phyloP scores from a whole-genome alignment of 2,797 vertebrate genomes.

The Argyrosomus regius region DNA sequence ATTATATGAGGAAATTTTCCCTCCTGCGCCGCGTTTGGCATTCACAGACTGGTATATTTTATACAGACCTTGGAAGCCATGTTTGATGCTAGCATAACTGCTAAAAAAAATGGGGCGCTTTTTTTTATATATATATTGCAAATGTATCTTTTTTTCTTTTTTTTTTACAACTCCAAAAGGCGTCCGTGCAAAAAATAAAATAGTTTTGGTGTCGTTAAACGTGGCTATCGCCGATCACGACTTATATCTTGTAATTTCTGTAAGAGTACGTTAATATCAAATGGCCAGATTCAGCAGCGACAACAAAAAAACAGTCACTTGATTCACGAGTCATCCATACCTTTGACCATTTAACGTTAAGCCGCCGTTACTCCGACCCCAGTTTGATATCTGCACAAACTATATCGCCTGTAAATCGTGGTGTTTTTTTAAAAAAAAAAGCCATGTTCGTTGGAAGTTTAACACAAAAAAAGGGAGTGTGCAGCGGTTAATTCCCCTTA shows the following conservation, averaged over 20 bases:
- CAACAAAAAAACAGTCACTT: constrained; percentile 71
- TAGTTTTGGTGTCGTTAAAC: constrained; percentile 1
- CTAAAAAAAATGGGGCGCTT: constrained; percentile 72
- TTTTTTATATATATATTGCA: constrained; percentile 43
- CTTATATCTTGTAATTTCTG: constrained; percentile 28
- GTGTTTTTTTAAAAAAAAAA: constrained; percentile 28
- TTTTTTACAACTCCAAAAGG: constrained; percentile 48
- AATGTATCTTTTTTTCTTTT: constrained; percentile 35
- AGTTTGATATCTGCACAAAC: constrained; percentile 19
- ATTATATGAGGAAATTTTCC: constrained; percentile 45
- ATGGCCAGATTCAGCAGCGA: constrained; percentile 66
- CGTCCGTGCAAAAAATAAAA: constrained; percentile 3
- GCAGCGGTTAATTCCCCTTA: constrained; percentile 23
- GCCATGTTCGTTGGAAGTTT: constrained; percentile 31
- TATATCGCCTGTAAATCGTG: background rate
- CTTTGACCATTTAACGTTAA: constrained; percentile 36
- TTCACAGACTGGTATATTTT: constrained; percentile 76
- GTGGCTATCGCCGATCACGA: constrained; percentile 13
- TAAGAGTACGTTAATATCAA: constrained; percentile 42
- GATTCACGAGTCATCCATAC: constrained; percentile 66
- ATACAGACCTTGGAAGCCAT: constrained; percentile 85
- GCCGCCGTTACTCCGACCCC: constrained; percentile 19
- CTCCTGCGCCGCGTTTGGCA: constrained; percentile 68
- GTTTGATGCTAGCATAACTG: constrained; percentile 87
- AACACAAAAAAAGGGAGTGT: constrained; percentile 40